A percentile compares a stretch with the other conserved stretches of the same genome.
Evolutionary conservation across 2,888 invertebrate genomes (phyloP).

Genomic region (Magallana nippona): DNA sequence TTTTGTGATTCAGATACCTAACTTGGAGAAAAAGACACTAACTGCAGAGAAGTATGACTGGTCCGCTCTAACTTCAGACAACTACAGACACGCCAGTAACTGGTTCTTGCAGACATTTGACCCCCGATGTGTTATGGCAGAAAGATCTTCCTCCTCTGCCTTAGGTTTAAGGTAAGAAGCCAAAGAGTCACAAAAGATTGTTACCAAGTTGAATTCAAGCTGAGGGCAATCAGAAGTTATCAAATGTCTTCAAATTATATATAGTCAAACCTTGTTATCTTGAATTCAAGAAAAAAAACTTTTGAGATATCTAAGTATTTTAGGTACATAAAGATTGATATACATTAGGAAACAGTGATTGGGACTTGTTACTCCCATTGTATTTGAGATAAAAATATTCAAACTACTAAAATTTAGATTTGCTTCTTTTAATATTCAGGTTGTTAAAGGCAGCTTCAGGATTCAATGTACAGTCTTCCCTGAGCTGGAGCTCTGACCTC

Average conservation of each 20-base stretch:
- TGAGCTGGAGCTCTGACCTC: conserved; percentile 80
- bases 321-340: too few relatives aligned
- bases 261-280: too few relatives aligned
- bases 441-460: conserved; percentile 84
- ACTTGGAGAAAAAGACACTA: conserved; percentile 62
- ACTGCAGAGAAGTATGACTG: conserved; percentile 70
- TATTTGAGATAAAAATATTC: too few relatives aligned
- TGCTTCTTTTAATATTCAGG: conserved; percentile 76
- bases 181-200: too few relatives aligned
- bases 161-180: conserved; percentile 69
- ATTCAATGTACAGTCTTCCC: conserved; percentile 80
- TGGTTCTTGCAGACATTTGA: conserved; percentile 89
- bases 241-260: too few relatives aligned
- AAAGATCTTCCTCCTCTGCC: conserved; percentile 69
- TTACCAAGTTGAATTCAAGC: too few relatives aligned
- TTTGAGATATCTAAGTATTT: too few relatives aligned
- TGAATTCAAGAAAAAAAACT: too few relatives aligned
- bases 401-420: too few relatives aligned
- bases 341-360: too few relatives aligned
- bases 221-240: too few relatives aligned
- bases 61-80: conserved; percentile 67
- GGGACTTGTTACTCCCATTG: too few relatives aligned
- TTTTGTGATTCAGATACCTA: conserved; percentile 61
- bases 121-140: conserved; percentile 84
- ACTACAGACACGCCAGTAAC: conserved; percentile 85